Evolutionary conservation across 92 coral and sea anemone genomes (phyloP).

Genomic region (Metridium senile): DNA sequence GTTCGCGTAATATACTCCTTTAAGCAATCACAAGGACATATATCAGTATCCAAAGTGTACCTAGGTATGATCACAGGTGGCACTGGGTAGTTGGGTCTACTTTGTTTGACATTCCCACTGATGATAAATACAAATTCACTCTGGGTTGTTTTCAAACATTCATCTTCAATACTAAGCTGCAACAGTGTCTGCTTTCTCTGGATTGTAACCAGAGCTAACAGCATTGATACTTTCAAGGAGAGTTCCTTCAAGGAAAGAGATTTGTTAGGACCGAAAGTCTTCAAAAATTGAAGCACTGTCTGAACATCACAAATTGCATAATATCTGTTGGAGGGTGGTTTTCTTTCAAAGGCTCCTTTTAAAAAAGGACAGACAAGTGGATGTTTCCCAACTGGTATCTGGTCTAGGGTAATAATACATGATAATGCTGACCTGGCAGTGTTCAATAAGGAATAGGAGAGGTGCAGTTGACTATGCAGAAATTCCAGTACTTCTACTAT

Average conservation of each 20-base stretch:
- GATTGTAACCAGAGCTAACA: constrained; percentile 46
- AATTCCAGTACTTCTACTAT: constrained; percentile 43
- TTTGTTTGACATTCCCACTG: constrained; percentile 55
- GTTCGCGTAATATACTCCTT: constrained; percentile 52
- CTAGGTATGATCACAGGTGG: constrained; percentile 57
- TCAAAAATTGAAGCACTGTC: constrained; percentile 41
- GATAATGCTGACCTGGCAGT: constrained; percentile 50
- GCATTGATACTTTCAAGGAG: constrained; percentile 46
- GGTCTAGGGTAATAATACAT: constrained; percentile 28
- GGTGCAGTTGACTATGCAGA: constrained; percentile 36
- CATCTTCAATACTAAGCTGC: constrained; percentile 36
- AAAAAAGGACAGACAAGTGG: constrained; percentile 41
- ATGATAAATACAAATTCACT: constrained; percentile 47
- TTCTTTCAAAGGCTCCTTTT: constrained; percentile 49
- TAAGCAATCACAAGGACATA: constrained; percentile 55
- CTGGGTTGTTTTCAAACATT: constrained; percentile 35
- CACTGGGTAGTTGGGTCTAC: constrained; percentile 53
- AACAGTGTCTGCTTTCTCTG: constrained; percentile 51
- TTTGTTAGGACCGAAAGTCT: constrained; percentile 31
- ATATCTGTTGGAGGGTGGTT: constrained; percentile 44
- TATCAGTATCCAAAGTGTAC: constrained; percentile 49
- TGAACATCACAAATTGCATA: constrained; percentile 53
- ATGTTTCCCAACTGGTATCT: constrained; percentile 38
- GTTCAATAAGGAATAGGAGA: constrained; percentile 47
- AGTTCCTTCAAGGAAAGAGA: constrained; percentile 42